Conservation (phyloP, 2,797 vertebrate genomes). For the Crocodylus rhombifer region DNA sequence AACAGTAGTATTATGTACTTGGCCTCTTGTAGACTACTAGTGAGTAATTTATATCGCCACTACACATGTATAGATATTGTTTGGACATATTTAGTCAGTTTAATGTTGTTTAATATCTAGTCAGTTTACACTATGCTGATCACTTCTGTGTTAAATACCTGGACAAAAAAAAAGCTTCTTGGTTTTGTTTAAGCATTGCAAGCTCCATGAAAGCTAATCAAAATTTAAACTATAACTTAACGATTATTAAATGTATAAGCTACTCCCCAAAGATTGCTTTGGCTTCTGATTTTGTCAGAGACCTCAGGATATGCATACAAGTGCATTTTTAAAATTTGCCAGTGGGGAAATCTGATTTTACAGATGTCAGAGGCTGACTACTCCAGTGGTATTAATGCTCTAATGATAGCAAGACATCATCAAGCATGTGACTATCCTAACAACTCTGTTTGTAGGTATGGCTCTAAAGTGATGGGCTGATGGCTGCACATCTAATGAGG, state of each 20-base stretch:
- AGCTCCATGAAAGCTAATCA: slow-evolving; percentile 22
- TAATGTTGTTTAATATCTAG: neutral
- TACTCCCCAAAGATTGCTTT: slow-evolving; percentile 23
- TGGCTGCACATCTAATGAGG: neutral
- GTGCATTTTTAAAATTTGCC: neutral
- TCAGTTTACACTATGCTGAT: neutral
- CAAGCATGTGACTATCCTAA: neutral
- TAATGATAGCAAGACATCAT: neutral
- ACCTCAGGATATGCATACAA: neutral
- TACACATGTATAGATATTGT: fast-evolving
- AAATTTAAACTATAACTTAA: slow-evolving; percentile 34
- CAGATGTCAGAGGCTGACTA: neutral
- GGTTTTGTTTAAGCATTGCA: neutral
- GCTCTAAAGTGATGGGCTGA: neutral
- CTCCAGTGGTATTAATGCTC: neutral
- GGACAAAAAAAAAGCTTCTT: neutral
- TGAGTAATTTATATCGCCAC: fast-evolving
- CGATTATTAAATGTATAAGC: neutral
- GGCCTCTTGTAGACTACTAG: neutral
- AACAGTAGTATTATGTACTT: neutral
- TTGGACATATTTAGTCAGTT: neutral
- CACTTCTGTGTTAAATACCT: neutral
- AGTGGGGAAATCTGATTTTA: neutral
- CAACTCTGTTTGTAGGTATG: neutral
- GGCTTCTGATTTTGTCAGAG: slow-evolving; percentile 32